Conservation (phyloP, 2,797 vertebrate species). For the Apogon hyalosoma region DNA sequence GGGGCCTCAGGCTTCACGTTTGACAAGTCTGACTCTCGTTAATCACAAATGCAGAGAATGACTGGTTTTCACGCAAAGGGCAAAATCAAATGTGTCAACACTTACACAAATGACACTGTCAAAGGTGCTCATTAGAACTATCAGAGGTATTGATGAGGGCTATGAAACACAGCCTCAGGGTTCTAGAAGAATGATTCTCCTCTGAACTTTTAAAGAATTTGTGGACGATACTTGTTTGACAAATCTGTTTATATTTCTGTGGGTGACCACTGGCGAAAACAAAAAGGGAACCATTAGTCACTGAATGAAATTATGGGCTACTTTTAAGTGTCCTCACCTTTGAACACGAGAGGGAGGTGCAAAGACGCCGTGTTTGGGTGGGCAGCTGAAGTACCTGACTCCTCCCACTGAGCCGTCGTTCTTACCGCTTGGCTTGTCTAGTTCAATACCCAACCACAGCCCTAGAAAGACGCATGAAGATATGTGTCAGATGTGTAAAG, state of each 20-base stretch:
- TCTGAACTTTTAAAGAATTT: constrained; percentile 22
- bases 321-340: constrained; percentile 83
- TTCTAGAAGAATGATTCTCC: constrained; percentile 18
- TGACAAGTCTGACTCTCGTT: constrained; percentile 49
- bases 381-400: constrained; percentile 93
- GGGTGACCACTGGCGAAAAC: background rate
- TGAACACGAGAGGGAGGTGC: constrained; percentile 95
- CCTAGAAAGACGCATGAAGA: constrained; percentile 75
- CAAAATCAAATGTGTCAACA: constrained; percentile 61
- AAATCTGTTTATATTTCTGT: constrained; percentile 30
- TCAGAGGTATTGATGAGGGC: constrained; percentile 54
- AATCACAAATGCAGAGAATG: constrained; percentile 46
- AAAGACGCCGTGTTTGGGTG: constrained; percentile 93
- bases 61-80: constrained; percentile 46
- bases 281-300: background rate
- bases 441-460: constrained; percentile 94
- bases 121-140: constrained; percentile 60
- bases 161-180: constrained; percentile 45
- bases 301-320: background rate
- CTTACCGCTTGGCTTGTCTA: constrained; percentile 96
- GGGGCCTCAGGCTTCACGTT: constrained; percentile 35
- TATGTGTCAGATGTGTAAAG: too few species aligned
- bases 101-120: constrained; percentile 59
- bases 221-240: constrained; percentile 6
- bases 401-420: constrained; percentile 95